Evolutionary conservation across 2,797 vertebrate species (phyloP).

Genomic region (Chelon auratus): DNA sequence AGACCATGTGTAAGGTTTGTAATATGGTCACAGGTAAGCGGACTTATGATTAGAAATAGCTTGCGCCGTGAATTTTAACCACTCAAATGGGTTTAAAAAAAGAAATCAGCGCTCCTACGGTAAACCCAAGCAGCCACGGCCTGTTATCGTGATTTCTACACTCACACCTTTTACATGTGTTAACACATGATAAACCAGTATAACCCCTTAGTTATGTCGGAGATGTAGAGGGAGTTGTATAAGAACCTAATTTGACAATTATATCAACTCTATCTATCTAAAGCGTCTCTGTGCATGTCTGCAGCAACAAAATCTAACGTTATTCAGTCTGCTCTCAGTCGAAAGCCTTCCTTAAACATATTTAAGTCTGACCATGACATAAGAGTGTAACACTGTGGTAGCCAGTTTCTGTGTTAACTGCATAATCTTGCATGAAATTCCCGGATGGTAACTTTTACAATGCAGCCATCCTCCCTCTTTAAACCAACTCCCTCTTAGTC

Average conservation of each 20-base stretch:
- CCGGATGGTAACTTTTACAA: slow-evolving; percentile 38
- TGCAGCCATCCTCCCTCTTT: slow-evolving; percentile 15
- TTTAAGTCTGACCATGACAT: background rate
- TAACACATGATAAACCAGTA: slow-evolving; percentile 12
- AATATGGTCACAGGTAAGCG: background rate
- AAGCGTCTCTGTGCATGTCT: background rate
- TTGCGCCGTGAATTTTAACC: background rate
- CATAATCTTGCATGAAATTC: slow-evolving; percentile 35
- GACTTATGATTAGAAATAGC: too few species aligned
- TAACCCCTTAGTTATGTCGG: background rate
- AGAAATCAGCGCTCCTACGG: background rate
- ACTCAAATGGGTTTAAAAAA: background rate
- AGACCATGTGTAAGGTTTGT: background rate
- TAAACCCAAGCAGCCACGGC: background rate
- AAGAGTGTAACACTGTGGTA: slow-evolving; percentile 7
- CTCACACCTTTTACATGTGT: background rate
- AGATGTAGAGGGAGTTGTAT: background rate
- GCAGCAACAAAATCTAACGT: background rate
- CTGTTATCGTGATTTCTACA: slow-evolving; percentile 6
- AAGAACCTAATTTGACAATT: background rate
- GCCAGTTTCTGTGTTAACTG: slow-evolving; percentile 27
- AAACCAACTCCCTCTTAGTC: slow-evolving; percentile 42
- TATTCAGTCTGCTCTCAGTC: too few species aligned
- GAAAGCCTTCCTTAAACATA: too few species aligned
- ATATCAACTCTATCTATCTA: background rate